phyloP scores from a whole-genome alignment of 2,888 invertebrate species.

The Polyommatus iphigenia region DNA sequence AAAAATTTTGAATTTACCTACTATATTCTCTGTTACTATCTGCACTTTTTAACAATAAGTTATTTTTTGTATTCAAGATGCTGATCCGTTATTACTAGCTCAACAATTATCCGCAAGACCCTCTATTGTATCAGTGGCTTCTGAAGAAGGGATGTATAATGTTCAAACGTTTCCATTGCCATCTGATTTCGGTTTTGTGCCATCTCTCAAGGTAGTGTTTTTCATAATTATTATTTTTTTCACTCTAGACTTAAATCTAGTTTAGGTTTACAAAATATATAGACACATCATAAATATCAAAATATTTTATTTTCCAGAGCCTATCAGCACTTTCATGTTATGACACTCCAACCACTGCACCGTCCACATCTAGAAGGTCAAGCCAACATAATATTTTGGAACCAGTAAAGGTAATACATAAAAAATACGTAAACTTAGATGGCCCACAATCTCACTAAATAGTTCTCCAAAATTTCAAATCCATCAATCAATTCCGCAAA shows the following conservation, averaged over 20 bases:
- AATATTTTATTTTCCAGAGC: constrained; percentile 49
- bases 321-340: constrained; percentile 63
- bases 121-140: constrained; percentile 73
- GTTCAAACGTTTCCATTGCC: constrained; percentile 70
- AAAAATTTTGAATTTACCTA: not conserved
- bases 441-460: not conserved
- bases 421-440: not conserved
- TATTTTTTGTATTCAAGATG: constrained; percentile 51
- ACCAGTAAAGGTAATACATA: constrained; percentile 58
- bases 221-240: not conserved
- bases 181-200: constrained; percentile 72
- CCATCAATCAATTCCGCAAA: not conserved
- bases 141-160: constrained; percentile 69
- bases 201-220: constrained; percentile 58
- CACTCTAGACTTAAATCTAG: not conserved
- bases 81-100: constrained; percentile 72
- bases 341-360: constrained; percentile 67
- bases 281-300: too few species aligned
- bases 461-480: not conserved
- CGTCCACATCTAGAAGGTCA: constrained; percentile 69
- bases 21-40: not conserved
- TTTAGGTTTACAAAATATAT: not conserved
- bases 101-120: constrained; percentile 74
- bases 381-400: constrained; percentile 69
- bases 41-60: not conserved